These are phyloP conservation scores for Planiliza haematocheilus DNA, from an alignment of 2,113 vertebrate genomes.

Conservation along the genomic window DNA sequence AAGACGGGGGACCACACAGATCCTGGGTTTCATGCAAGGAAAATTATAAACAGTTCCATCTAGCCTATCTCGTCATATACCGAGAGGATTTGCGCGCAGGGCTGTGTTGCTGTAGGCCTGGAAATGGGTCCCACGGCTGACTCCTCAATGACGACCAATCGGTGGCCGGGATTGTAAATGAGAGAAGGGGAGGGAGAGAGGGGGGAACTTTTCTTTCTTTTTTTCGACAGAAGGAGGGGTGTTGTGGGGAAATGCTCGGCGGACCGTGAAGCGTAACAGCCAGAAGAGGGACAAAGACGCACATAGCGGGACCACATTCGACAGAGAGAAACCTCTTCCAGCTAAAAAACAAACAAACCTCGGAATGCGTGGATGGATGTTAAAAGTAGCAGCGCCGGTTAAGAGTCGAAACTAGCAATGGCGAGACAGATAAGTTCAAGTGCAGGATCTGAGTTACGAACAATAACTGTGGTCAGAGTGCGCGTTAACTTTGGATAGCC, in stretches of 20 bases:
- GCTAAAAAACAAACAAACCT: neutral
- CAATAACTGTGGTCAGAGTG: slow-evolving; percentile 22
- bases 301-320: slow-evolving; percentile 59
- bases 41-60: slow-evolving; percentile 71
- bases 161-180: slow-evolving; percentile 69
- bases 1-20: slow-evolving; percentile 77
- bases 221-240: slow-evolving; percentile 72
- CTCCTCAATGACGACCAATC: slow-evolving; percentile 78
- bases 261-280: slow-evolving; percentile 83
- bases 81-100: slow-evolving; percentile 56
- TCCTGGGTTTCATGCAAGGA: slow-evolving; percentile 49
- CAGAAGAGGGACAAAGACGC: slow-evolving; percentile 79
- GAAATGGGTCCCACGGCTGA: slow-evolving; percentile 71
- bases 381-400: neutral
- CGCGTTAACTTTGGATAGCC: slow-evolving; percentile 31
- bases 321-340: slow-evolving; percentile 42
- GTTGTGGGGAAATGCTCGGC: slow-evolving; percentile 74
- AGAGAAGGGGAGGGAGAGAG: slow-evolving; percentile 53
- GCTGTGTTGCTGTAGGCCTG: slow-evolving; percentile 49
- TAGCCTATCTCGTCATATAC: slow-evolving; percentile 56
- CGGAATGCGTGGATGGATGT: slow-evolving; percentile 30
- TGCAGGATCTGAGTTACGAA: slow-evolving; percentile 21
- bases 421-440: slow-evolving; percentile 25
- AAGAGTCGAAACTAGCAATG: slow-evolving; percentile 21
- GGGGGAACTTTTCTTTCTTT: slow-evolving; percentile 65